Percentiles rank a stretch among this genome's conserved stretches.
Conservation (phyloP, 2,888 invertebrate genomes). For the Encarsia formosa region DNA sequence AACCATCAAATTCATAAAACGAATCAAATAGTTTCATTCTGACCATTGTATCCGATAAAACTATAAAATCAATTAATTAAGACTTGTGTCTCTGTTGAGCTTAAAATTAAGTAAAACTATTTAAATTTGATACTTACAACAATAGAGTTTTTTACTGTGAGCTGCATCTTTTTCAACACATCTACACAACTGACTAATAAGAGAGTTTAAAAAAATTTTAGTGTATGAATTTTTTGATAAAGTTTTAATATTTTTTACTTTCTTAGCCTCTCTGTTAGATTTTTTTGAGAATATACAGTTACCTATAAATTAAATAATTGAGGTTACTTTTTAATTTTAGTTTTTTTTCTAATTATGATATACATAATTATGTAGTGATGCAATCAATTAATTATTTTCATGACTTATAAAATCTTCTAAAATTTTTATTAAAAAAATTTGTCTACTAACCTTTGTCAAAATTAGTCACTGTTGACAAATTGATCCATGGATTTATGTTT, state of each 20-base stretch:
- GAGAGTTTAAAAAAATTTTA: conserved; percentile 66
- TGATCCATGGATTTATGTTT: conserved; percentile 35
- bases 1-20: conserved; percentile 66
- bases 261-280: not conserved
- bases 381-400: not conserved
- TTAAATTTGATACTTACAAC: conserved; percentile 42
- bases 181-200: conserved; percentile 65
- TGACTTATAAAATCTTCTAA: not conserved
- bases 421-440: not conserved
- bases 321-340: not conserved
- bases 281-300: too few species aligned
- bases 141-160: conserved; percentile 61
- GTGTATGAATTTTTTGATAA: conserved; percentile 53
- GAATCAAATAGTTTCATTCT: conserved; percentile 68
- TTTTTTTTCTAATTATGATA: too few species aligned
- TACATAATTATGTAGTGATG: too few species aligned
- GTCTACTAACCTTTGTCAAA: conserved; percentile 43
- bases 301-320: not conserved
- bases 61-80: conserved; percentile 34
- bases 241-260: not conserved
- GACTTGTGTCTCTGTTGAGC: not conserved
- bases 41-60: conserved; percentile 65
- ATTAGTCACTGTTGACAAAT: conserved; percentile 43
- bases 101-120: conserved; percentile 6
- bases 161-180: conserved; percentile 61